A percentile compares a stretch with the other conserved stretches of the same genome.
phyloP scores from a whole-genome alignment of 2,797 vertebrate species.

The Arnoldichthys spilopterus region DNA sequence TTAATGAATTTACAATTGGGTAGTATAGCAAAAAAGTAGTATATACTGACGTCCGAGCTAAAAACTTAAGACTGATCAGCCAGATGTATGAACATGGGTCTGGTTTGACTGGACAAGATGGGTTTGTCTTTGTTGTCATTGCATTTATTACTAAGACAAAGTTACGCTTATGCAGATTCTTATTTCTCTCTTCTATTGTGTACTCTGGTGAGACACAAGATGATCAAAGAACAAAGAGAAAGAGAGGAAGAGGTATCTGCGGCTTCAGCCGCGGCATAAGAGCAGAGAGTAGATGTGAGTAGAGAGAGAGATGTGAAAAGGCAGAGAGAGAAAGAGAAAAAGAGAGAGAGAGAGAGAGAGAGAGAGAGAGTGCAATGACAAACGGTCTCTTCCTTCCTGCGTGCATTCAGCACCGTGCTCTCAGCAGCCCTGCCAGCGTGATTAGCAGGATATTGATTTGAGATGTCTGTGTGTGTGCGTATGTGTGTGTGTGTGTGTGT shows the following conservation, averaged over 20 bases:
- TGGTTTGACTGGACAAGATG: background rate
- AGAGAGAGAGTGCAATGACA: slow-evolving; percentile 79
- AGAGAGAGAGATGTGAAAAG: slow-evolving; percentile 63
- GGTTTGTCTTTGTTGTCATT: background rate
- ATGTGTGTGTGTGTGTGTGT: slow-evolving; percentile 61
- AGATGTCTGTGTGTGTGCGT: slow-evolving; percentile 77
- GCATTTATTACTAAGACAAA: slow-evolving; percentile 4
- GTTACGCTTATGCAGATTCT: background rate
- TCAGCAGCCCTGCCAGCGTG: slow-evolving; percentile 79
- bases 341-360: slow-evolving; percentile 58
- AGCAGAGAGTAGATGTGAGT: slow-evolving; percentile 56
- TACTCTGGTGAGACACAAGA: background rate
- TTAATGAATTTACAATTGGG: background rate
- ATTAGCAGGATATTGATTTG: slow-evolving; percentile 93
- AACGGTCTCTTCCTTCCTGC: slow-evolving; percentile 88
- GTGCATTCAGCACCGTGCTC: slow-evolving; percentile 77
- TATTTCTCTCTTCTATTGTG: background rate
- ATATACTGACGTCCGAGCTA: background rate
- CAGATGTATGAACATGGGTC: background rate
- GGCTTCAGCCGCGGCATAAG: slow-evolving; percentile 54
- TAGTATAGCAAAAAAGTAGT: background rate
- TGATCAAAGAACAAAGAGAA: slow-evolving; percentile 55
- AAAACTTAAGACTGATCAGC: background rate
- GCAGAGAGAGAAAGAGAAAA: slow-evolving; percentile 59
- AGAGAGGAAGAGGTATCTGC: slow-evolving; percentile 57